phyloP scores from a whole-genome alignment of 1,140 invertebrate species.

The Yoshiicerus persimilis region DNA sequence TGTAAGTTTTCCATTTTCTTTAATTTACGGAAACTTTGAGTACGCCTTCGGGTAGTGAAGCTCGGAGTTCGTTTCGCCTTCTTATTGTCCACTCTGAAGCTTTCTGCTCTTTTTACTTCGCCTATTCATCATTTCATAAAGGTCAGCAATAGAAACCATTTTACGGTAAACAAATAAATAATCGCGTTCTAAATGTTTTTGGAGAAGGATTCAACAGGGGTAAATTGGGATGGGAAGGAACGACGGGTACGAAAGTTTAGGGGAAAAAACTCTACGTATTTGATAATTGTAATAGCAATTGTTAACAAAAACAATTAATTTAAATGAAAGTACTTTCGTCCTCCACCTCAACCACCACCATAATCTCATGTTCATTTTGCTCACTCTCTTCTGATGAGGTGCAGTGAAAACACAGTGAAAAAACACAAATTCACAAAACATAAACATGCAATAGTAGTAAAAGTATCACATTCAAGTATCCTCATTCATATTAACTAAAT shows the following conservation, averaged over 20 bases:
- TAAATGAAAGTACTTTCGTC: not conserved
- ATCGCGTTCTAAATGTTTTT: not conserved
- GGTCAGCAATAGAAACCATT: too few relatives aligned
- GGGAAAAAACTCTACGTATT: not conserved
- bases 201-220: not conserved
- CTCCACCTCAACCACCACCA: not conserved
- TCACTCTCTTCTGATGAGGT: not conserved
- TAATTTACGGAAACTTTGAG: conserved; percentile 82
- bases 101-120: conserved; percentile 41
- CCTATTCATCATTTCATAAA: not conserved
- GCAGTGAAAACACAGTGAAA: not conserved
- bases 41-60: conserved; percentile 83
- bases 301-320: not conserved
- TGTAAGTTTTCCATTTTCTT: conserved; percentile 65
- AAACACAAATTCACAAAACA: conserved; percentile 6
- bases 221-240: not conserved
- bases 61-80: conserved; percentile 84
- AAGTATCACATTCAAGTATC: not conserved
- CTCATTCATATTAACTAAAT: not conserved
- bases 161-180: not conserved
- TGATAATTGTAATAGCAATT: not conserved
- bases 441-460: not conserved
- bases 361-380: not conserved
- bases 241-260: not conserved
- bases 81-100: conserved; percentile 57